phyloP scores from a whole-genome alignment of 2,797 vertebrate species.

The Hypotaenidia philippensis region DNA sequence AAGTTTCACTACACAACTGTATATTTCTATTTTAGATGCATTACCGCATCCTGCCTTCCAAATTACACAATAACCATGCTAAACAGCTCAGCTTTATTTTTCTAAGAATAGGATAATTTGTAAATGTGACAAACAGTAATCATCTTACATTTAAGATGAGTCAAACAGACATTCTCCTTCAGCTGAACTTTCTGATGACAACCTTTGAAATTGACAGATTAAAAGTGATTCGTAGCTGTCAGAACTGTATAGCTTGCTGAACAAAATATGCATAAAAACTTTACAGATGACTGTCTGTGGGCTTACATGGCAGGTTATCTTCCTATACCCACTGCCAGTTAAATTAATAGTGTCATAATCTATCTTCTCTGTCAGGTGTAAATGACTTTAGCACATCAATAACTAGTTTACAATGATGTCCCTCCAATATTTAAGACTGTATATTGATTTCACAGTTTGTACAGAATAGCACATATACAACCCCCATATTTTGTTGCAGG shows the following conservation, averaged over 20 bases:
- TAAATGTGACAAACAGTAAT: conserved; percentile 72
- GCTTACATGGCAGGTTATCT: conserved; percentile 84
- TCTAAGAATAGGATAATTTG: conserved; percentile 63
- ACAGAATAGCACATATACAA: conserved; percentile 75
- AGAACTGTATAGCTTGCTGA: conserved; percentile 59
- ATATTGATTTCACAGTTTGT: conserved; percentile 87
- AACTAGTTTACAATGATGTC: conserved; percentile 88
- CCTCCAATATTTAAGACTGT: conserved; percentile 83
- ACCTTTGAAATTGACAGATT: conserved; percentile 77
- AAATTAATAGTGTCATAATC: conserved; percentile 89
- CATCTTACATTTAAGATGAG: conserved; percentile 68
- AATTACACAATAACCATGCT: conserved; percentile 73
- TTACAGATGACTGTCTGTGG: conserved; percentile 68
- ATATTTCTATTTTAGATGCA: conserved; percentile 69
- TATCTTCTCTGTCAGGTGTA: conserved; percentile 87
- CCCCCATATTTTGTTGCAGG: conserved; percentile 48
- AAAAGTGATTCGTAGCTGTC: conserved; percentile 75
- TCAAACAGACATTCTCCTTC: conserved; percentile 70
- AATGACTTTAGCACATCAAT: conserved; percentile 89
- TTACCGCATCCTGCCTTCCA: conserved; percentile 57
- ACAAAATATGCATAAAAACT: conserved; percentile 70
- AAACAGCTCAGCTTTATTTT: conserved; percentile 73
- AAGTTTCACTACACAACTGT: conserved; percentile 53
- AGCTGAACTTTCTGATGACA: conserved; percentile 78
- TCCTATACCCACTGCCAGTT: conserved; percentile 81